A percentile compares a stretch with the other conserved stretches of the same genome.
phyloP scores from a whole-genome alignment of 2,113 vertebrate genomes.

The Tringa solitaria region DNA sequence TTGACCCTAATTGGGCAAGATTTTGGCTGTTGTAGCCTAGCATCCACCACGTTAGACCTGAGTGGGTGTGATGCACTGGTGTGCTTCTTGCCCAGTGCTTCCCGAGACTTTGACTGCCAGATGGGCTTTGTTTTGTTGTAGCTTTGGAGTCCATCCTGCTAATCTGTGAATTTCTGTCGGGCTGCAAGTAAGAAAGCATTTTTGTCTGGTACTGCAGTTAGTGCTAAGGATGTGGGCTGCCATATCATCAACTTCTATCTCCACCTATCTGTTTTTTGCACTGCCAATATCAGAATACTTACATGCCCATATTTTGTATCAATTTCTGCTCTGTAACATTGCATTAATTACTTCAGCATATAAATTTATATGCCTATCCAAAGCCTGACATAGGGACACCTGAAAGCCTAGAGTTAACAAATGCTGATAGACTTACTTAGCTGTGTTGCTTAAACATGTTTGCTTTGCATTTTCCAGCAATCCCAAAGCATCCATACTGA shows the following conservation, averaged over 20 bases:
- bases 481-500: not conserved
- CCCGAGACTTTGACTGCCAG: not conserved
- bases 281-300: not conserved
- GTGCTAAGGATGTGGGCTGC: not conserved
- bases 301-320: not conserved
- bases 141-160: not conserved
- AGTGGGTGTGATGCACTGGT: not conserved
- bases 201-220: not conserved
- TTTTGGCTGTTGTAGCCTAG: not conserved
- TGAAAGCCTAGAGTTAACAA: not conserved
- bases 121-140: not conserved
- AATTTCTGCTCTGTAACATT: not conserved
- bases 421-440: not conserved
- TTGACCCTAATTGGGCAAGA: not conserved
- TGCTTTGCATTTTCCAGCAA: not conserved
- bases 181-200: not conserved
- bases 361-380: not conserved
- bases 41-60: rapidly evolving
- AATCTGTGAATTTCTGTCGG: not conserved
- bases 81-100: not conserved
- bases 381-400: not conserved
- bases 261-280: not conserved
- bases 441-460: not conserved
- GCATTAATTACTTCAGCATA: not conserved
- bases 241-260: not conserved